These are phyloP conservation scores for Martes martes DNA, from an alignment of 2,113 vertebrate species.

Conservation along the genomic window DNA sequence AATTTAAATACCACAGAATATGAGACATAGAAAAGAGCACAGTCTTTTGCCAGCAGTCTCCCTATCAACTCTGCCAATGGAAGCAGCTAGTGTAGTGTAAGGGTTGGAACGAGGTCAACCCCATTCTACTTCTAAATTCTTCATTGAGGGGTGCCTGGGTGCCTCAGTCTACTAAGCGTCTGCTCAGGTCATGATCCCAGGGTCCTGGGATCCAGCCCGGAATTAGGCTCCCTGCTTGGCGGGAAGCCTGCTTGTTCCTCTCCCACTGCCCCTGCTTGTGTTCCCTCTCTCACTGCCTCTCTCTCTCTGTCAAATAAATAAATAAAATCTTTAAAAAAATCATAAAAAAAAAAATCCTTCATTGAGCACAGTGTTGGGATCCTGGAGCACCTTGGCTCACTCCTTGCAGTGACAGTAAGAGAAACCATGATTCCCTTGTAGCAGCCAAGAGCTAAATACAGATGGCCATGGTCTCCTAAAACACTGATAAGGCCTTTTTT, in stretches of 20 bases:
- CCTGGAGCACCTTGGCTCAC: no score
- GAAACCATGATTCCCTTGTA: neutral
- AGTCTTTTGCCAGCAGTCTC: neutral
- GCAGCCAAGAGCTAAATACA: neutral
- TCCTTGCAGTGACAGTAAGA: neutral
- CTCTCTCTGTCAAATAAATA: no score
- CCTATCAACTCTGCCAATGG: neutral
- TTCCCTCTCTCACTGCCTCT: no score
- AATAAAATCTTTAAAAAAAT: no score
- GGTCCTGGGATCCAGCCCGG: no score
- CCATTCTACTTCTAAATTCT: neutral
- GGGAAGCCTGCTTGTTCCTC: no score
- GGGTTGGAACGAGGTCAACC: neutral
- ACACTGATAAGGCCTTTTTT: neutral
- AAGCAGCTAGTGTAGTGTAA: neutral
- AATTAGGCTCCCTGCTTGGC: no score
- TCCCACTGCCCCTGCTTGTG: no score
- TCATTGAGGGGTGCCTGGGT: neutral
- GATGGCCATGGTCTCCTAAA: neutral
- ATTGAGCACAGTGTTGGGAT: fast-evolving
- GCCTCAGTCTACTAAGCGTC: no score
- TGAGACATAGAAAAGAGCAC: neutral
- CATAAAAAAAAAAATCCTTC: neutral
- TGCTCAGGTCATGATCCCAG: no score
- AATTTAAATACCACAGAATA: neutral